Conservation (phyloP, 1,140 invertebrate species). For the Ganaspis sp. region DNA sequence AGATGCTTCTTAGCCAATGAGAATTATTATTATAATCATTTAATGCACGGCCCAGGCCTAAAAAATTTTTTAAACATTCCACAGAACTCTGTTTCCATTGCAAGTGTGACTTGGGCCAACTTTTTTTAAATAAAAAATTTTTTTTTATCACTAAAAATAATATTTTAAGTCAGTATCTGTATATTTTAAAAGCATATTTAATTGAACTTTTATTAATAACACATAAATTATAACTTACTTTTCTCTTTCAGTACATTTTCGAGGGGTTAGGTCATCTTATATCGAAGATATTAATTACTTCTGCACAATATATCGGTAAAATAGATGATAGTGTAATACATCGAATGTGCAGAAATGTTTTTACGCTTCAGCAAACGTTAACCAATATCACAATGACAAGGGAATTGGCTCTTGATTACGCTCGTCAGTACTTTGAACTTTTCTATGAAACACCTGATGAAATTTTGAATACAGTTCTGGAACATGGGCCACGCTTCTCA, state of each 20-base stretch:
- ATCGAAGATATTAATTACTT: constrained; percentile 89
- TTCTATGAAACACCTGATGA: constrained; percentile 91
- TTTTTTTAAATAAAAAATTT: not conserved
- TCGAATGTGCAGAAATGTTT: constrained; percentile 91
- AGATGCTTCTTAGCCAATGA: too few species aligned
- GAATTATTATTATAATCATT: too few species aligned
- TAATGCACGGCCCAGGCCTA: too few species aligned
- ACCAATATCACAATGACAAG: constrained; percentile 90
- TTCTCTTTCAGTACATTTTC: constrained; percentile 89
- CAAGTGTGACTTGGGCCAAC: too few species aligned
- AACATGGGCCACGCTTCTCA: constrained; percentile 89
- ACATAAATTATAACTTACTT: too few species aligned
- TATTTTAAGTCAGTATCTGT: too few species aligned
- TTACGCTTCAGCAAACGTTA: constrained; percentile 89
- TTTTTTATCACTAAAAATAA: not conserved
- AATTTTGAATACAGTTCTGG: constrained; percentile 87
- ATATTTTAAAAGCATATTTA: too few species aligned
- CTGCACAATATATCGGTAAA: constrained; percentile 86
- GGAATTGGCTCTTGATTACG: constrained; percentile 91
- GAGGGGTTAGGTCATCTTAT: constrained; percentile 93
- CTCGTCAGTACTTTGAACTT: constrained; percentile 92
- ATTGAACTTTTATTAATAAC: too few species aligned
- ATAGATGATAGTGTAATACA: constrained; percentile 89
- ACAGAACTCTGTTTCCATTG: too few species aligned
- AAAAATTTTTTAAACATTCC: too few species aligned